Evolutionary conservation across 1,140 invertebrate genomes (phyloP).

Genomic region (Leptonema lineaticorne): DNA sequence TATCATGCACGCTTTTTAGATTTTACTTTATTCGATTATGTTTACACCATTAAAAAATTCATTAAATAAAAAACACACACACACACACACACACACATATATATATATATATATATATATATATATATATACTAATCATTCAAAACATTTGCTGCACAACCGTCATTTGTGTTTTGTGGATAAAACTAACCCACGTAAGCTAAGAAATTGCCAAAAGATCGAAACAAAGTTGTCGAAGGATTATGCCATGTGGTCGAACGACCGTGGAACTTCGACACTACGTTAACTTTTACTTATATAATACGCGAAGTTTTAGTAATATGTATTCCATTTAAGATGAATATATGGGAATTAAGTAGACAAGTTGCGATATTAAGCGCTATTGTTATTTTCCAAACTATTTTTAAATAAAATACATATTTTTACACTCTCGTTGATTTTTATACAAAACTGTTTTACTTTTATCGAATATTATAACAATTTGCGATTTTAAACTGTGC

Average conservation of each 20-base stretch:
- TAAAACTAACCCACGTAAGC: too few relatives aligned
- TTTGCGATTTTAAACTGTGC: not conserved
- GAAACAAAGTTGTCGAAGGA: not conserved
- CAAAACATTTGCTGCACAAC: not conserved
- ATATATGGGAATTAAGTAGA: not conserved
- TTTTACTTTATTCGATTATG: too few relatives aligned
- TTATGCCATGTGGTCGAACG: not conserved
- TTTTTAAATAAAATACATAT: too few relatives aligned
- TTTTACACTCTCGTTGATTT: too few relatives aligned
- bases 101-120: not conserved
- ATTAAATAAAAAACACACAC: too few relatives aligned
- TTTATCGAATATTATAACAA: too few relatives aligned
- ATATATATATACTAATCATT: not conserved
- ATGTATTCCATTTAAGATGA: conserved; percentile 6
- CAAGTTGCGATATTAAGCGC: conserved; percentile 6
- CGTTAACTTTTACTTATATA: too few relatives aligned
- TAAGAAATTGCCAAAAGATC: too few relatives aligned
- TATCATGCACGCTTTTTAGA: too few relatives aligned
- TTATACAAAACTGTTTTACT: too few relatives aligned
- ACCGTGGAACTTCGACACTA: not conserved
- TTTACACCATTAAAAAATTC: too few relatives aligned
- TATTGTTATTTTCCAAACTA: too few relatives aligned
- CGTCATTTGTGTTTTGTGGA: not conserved
- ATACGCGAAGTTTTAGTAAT: conserved; percentile 4
- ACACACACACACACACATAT: not conserved